Conservation (phyloP, 2,113 vertebrate species). For the Octodon degus region DNA sequence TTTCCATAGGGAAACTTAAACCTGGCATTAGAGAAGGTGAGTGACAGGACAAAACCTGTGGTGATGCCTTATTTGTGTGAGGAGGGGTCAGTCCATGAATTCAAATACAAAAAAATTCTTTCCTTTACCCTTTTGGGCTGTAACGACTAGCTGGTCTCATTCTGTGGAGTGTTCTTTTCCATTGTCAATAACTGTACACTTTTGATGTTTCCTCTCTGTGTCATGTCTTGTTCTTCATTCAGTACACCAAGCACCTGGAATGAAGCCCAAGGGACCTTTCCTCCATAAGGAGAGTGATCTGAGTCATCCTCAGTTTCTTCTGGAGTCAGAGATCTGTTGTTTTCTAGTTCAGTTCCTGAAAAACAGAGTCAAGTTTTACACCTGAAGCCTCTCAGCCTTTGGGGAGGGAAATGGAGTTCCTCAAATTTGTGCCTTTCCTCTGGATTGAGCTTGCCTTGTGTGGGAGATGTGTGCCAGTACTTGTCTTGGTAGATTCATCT, state of each 20-base stretch:
- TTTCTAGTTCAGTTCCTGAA: background rate
- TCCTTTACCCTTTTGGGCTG: background rate
- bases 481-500: background rate
- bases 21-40: background rate
- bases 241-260: background rate
- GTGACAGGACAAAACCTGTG: background rate
- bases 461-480: background rate
- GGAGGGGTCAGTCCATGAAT: background rate
- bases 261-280: background rate
- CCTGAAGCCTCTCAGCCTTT: background rate
- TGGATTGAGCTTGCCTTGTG: background rate
- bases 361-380: background rate
- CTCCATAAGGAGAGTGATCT: background rate
- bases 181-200: background rate
- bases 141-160: background rate
- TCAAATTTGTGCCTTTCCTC: background rate
- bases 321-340: background rate
- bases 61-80: background rate
- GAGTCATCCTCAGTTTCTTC: background rate
- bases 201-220: background rate
- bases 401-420: background rate
- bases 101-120: background rate
- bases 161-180: background rate
- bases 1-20: background rate
- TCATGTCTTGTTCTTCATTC: background rate